These are phyloP conservation scores for Polydesmus complanatus DNA, from an alignment of 2,888 invertebrate species.

Conservation along the genomic window DNA sequence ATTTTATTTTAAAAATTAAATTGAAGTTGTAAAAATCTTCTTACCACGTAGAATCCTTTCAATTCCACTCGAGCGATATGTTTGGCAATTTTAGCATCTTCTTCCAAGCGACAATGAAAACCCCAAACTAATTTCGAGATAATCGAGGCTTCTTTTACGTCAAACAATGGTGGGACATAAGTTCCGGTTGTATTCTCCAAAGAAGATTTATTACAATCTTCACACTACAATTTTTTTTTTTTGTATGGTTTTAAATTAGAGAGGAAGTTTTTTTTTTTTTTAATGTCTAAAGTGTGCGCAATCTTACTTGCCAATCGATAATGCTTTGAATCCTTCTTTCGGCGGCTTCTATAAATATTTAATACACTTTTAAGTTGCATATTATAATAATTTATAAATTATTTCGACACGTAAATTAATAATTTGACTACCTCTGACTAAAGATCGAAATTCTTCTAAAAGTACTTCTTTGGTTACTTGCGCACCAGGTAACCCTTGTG, in stretches of 20 bases:
- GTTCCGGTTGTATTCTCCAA: slow-evolving; percentile 14
- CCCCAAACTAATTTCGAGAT: slow-evolving; percentile 26
- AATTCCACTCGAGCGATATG: slow-evolving; percentile 26
- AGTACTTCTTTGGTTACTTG: slow-evolving; percentile 28
- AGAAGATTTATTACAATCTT: slow-evolving; percentile 8
- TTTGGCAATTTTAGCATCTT: slow-evolving; percentile 23
- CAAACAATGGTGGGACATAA: slow-evolving; percentile 20
- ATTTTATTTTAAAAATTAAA: background rate
- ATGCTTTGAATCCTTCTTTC: slow-evolving; percentile 24
- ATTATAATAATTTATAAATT: too few relatives aligned
- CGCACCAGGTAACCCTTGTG: slow-evolving; percentile 29
- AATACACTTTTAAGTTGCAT: too few relatives aligned
- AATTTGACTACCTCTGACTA: slow-evolving; percentile 27
- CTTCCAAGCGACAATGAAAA: slow-evolving; percentile 26
- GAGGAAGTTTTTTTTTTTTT: background rate
- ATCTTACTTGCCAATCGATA: slow-evolving; percentile 23
- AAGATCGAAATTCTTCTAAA: slow-evolving; percentile 26
- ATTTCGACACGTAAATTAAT: background rate
- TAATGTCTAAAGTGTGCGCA: background rate
- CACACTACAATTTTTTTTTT: slow-evolving; percentile 3
- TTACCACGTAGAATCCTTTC: slow-evolving; percentile 27
- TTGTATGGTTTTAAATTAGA: background rate
- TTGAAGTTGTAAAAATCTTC: background rate
- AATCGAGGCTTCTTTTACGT: slow-evolving; percentile 23
- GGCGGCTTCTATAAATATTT: slow-evolving; percentile 24